Percentiles rank a stretch among this genome's conserved stretches.
Evolutionary conservation across 2,888 invertebrate species (phyloP).

Genomic region (Melipona beecheii): DNA sequence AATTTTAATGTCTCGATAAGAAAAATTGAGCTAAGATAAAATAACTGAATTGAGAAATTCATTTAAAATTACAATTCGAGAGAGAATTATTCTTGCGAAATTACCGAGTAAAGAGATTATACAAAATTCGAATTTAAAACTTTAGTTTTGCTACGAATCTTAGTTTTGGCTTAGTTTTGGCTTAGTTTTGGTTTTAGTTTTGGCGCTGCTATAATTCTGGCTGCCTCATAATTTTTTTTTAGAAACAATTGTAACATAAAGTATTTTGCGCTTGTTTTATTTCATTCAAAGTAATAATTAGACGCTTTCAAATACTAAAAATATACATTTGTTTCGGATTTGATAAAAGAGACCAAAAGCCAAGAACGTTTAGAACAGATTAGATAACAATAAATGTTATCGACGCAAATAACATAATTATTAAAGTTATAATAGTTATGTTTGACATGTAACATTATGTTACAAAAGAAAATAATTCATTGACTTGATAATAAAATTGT

Average conservation of each 20-base stretch:
- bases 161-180: no score
- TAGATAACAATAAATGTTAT: background rate
- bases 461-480: background rate
- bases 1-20: background rate
- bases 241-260: background rate
- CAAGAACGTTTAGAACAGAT: background rate
- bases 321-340: background rate
- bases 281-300: background rate
- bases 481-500: background rate
- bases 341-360: background rate
- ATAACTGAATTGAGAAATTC: background rate
- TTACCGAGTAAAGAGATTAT: background rate
- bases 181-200: no score
- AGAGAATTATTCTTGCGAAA: background rate
- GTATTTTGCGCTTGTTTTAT: background rate
- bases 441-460: background rate
- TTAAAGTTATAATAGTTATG: background rate
- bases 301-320: background rate
- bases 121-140: background rate
- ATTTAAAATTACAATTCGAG: background rate
- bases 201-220: background rate
- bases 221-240: background rate
- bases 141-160: background rate
- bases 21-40: background rate
- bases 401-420: no score